Percentiles rank a stretch among this genome's conserved stretches.
phyloP scores from a whole-genome alignment of 2,797 vertebrate genomes.

The Todus mexicanus region DNA sequence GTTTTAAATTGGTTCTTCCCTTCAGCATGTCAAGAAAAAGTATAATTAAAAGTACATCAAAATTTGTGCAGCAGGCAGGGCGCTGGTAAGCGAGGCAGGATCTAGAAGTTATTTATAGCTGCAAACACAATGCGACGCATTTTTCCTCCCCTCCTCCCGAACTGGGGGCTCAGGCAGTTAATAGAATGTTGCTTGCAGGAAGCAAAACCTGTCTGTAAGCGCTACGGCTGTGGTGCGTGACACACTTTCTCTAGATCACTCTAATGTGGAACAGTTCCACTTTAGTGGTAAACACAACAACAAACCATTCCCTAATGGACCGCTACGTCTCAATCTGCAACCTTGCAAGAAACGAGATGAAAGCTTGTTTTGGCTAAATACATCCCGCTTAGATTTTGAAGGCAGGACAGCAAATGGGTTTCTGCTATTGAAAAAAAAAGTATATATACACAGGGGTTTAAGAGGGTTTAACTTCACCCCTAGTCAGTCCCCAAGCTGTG shows the following conservation, averaged over 20 bases:
- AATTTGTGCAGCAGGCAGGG: background rate
- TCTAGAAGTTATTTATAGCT: background rate
- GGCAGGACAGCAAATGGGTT: background rate
- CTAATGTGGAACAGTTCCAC: constrained; percentile 14
- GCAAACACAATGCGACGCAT: background rate
- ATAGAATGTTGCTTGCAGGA: background rate
- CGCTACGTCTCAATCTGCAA: background rate
- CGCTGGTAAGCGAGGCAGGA: background rate
- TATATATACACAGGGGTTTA: background rate
- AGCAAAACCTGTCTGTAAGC: background rate
- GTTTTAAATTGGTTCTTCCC: background rate
- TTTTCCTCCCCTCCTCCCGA: background rate
- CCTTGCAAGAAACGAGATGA: background rate
- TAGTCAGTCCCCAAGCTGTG: background rate
- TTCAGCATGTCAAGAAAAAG: background rate
- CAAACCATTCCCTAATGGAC: constrained; percentile 2
- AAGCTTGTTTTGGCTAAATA: background rate
- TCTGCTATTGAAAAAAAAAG: background rate
- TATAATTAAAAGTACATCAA: background rate
- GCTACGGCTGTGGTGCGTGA: background rate
- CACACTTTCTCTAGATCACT: background rate
- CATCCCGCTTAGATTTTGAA: background rate
- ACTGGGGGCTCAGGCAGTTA: background rate
- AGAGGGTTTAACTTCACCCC: background rate
- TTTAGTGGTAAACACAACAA: background rate